Base-by-base conservation (phyloP, 2,113 vertebrate species). In the Salminus brasiliensis region DNA sequence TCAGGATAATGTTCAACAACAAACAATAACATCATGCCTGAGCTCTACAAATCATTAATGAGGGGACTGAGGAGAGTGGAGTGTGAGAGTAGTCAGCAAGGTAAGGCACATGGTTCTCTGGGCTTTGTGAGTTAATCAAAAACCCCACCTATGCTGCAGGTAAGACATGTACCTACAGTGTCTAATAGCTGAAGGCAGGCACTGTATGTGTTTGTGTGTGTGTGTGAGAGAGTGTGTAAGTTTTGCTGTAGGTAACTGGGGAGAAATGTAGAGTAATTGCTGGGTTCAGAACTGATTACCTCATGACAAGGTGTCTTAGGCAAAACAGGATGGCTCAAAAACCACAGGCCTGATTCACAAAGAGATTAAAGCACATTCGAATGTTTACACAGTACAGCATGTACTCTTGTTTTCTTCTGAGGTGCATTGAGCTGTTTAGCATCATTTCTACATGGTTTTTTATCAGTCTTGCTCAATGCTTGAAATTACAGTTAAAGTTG, bases 1-100 rank as follows among this genome's bases (percentile, higher is more conserved):
- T 60, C 66, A 78, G 66, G 67, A 78, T 62, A 71, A 78, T 78
- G 41, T 78, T 78, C 55, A 78, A 62, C 67, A 78, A 60, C 21
- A 49, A 78, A 68, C 53, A 57, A 78, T 45, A 60, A 62, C 65
- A 70, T 13, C 21, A 60, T 59, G 8, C 47, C 21, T 8, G 29
- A 78, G 29, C 32, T 71, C 55, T 78, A 27, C 55, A 47, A 62
- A 62, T 78, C 67, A 71, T 78, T 78, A 62, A 60, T 45, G 43
- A 62, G 30, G 9, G 59, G 36, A 16, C 49, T 78, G 52, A 60
- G 57, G 27, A 62, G 29, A 71, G 65, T 69, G 13, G 36, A 15
- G 11, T 70, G 52, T 34, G 23, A 72, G 30, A 59, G 25, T 16
- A 60, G 55, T 71, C 63, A 60, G 41, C 27, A 45, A 21, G 71